phyloP scores from a whole-genome alignment of 2,888 invertebrate species.

The Brachyptera putata region DNA sequence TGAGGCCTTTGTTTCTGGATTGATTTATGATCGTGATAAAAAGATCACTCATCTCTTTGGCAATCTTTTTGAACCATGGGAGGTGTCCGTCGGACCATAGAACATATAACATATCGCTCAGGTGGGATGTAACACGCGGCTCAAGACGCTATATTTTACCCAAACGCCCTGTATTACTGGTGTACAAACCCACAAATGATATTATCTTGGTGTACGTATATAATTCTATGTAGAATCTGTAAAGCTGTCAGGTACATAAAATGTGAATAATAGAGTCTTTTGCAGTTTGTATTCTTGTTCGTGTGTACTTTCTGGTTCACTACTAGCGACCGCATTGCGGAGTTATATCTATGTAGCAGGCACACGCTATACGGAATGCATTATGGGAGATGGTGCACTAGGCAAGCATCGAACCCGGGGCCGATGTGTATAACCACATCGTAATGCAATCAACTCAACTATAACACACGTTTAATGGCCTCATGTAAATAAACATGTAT shows the following conservation, averaged over 20 bases:
- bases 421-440: not conserved
- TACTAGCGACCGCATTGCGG: slow-evolving; percentile 14
- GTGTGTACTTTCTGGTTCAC: not conserved
- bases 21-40: slow-evolving; percentile 14
- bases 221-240: slow-evolving; percentile 1
- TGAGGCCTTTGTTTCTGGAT: not conserved
- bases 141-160: slow-evolving; percentile 4
- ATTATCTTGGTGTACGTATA: slow-evolving; percentile 6
- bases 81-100: slow-evolving; percentile 6
- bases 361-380: not conserved
- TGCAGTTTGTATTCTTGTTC: not conserved
- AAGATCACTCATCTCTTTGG: slow-evolving; percentile 12
- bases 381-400: not conserved
- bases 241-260: slow-evolving; percentile 10
- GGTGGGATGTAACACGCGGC: slow-evolving; percentile 6
- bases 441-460: slow-evolving; percentile 5
- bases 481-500: too few species aligned
- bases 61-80: slow-evolving; percentile 5
- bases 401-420: not conserved
- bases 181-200: slow-evolving; percentile 2
- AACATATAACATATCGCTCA: not conserved
- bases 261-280: slow-evolving; percentile 7
- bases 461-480: not conserved
- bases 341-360: not conserved
- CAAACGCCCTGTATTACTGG: slow-evolving; percentile 7